Percentiles rank a stretch among this genome's conserved stretches.
Conservation (phyloP, 1,140 invertebrate genomes). For the Maconellicoccus hirsutus region DNA sequence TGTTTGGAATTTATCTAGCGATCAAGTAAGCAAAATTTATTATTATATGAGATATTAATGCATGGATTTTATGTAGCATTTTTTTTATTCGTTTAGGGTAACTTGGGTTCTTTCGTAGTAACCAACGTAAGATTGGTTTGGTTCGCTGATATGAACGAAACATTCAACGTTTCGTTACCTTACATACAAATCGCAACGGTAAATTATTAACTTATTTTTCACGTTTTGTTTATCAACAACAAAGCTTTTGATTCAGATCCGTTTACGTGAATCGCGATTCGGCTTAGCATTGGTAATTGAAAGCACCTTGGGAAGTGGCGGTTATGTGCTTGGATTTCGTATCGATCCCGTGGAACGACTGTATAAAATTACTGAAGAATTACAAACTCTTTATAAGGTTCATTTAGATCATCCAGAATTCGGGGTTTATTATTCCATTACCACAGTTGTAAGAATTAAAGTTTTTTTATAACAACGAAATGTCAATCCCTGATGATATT, state of each 20-base stretch:
- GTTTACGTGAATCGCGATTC: constrained; percentile 91
- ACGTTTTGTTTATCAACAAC: neutral
- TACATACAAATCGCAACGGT: constrained; percentile 81
- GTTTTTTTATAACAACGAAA: too few relatives aligned
- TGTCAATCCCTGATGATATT: too few relatives aligned
- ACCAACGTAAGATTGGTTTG: constrained; percentile 95
- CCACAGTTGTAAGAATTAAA: constrained; percentile 39
- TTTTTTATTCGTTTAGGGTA: constrained; percentile 54
- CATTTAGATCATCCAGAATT: constrained; percentile 79
- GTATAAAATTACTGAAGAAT: constrained; percentile 64
- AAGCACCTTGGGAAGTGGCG: constrained; percentile 69
- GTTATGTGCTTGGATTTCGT: constrained; percentile 87
- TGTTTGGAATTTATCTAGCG: constrained; percentile 87
- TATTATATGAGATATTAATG: neutral
- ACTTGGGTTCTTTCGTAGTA: constrained; percentile 85
- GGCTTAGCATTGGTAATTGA: constrained; percentile 86
- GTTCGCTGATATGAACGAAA: constrained; percentile 93
- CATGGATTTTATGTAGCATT: neutral
- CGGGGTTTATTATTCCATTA: constrained; percentile 59
- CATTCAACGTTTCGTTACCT: constrained; percentile 93
- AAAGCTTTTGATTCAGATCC: constrained; percentile 50
- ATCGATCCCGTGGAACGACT: constrained; percentile 82
- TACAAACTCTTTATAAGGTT: constrained; percentile 65
- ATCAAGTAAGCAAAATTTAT: constrained; percentile 44
- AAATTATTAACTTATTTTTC: constrained; percentile 34